Percentiles rank a stretch among this genome's conserved stretches.
Conservation (phyloP, 2,797 vertebrate species). For the Eurystomus glaucurus region DNA sequence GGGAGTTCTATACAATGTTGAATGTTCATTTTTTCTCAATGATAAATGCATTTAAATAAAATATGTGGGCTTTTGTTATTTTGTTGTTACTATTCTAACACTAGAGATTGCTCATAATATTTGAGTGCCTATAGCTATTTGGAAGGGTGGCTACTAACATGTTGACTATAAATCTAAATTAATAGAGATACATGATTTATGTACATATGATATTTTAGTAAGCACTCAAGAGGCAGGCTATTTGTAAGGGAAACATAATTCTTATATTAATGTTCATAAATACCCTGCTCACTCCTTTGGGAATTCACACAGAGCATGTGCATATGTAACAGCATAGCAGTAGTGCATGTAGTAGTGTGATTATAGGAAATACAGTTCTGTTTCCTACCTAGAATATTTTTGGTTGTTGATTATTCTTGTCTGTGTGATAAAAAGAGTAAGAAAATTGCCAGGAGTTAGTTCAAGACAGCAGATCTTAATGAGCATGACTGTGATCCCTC, state of each 20-base stretch:
- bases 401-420: not conserved
- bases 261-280: constrained; percentile 2
- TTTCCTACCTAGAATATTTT: not conserved
- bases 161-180: constrained; percentile 12
- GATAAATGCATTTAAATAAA: constrained; percentile 15
- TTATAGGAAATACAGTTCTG: not conserved
- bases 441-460: not conserved
- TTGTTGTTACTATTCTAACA: not conserved
- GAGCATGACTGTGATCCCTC: not conserved
- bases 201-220: not conserved
- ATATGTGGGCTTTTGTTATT: not conserved
- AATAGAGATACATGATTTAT: constrained; percentile 8
- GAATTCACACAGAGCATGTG: not conserved
- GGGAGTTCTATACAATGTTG: not conserved
- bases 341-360: not conserved
- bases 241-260: not conserved
- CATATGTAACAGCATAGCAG: not conserved
- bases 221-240: not conserved
- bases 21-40: not conserved
- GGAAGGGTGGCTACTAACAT: not conserved
- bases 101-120: not conserved
- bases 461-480: not conserved
- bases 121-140: not conserved
- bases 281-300: not conserved
- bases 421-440: not conserved